Conservation (phyloP, 2,113 vertebrate genomes). For the Chroicocephalus ridibundus region DNA sequence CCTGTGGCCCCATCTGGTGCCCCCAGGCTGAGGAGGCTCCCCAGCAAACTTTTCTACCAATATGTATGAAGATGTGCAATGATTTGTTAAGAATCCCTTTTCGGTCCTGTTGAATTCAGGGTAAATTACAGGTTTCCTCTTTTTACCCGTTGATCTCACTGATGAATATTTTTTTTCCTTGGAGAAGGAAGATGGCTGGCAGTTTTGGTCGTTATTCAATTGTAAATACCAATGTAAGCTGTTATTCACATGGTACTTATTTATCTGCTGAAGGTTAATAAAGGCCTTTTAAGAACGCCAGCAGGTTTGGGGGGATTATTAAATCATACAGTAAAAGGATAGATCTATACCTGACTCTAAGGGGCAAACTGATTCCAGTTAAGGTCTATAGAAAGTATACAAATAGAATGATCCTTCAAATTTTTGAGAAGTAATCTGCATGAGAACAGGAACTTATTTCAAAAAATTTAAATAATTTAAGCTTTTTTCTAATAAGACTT, state of each 20-base stretch:
- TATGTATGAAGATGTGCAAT: neutral
- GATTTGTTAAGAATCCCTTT: neutral
- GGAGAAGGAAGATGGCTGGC: neutral
- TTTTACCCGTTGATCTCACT: neutral
- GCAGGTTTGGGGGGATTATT: neutral
- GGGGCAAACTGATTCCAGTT: neutral
- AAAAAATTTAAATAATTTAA: neutral
- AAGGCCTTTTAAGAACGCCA: neutral
- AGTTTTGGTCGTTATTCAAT: neutral
- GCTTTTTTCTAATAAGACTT: neutral
- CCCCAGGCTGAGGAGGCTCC: neutral
- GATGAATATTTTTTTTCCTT: neutral
- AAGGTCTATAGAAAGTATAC: neutral
- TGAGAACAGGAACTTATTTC: neutral
- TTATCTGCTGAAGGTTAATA: neutral
- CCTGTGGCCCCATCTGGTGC: rapidly evolving
- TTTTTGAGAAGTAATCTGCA: neutral
- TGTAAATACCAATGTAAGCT: neutral
- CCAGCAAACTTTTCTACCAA: neutral
- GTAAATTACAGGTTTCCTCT: neutral
- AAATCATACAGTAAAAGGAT: neutral
- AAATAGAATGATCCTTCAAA: neutral
- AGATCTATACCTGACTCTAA: neutral
- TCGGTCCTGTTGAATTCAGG: neutral
- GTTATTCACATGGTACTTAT: neutral